phyloP scores from a whole-genome alignment of 1,140 invertebrate species.

The Rhagoletis pomonella region DNA sequence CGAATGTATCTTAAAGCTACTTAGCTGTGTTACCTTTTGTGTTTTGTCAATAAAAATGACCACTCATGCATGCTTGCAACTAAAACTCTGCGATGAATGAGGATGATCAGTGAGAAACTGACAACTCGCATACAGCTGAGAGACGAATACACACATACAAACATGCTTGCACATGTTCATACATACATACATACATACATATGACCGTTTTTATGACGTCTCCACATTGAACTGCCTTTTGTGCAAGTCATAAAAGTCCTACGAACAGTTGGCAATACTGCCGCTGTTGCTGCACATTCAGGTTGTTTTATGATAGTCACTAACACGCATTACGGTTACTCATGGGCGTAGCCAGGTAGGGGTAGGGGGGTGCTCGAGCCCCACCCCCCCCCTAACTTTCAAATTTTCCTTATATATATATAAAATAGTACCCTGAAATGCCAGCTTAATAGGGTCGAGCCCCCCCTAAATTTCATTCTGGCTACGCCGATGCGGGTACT shows the following conservation, averaged over 20 bases:
- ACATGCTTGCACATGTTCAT: neutral
- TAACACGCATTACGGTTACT: conserved; percentile 13
- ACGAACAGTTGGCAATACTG: conserved; percentile 33
- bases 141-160: neutral
- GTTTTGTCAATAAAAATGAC: conserved; percentile 32
- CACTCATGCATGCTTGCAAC: conserved; percentile 24
- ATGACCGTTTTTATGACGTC: conserved; percentile 21
- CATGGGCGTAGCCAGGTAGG: too few species aligned
- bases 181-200: neutral
- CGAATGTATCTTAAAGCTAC: neutral
- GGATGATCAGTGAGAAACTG: conserved; percentile 11
- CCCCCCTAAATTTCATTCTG: too few species aligned
- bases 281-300: neutral
- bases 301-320: conserved; percentile 41
- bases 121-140: neutral
- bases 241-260: conserved; percentile 40
- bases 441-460: too few species aligned
- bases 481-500: too few species aligned
- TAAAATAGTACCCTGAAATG: too few species aligned
- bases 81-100: neutral
- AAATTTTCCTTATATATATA: too few species aligned
- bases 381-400: too few species aligned
- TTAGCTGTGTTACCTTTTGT: conserved; percentile 26
- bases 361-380: too few species aligned
- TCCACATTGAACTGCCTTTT: neutral